These are phyloP conservation scores for Tribolium madens DNA, from an alignment of 1,140 invertebrate genomes.

Conservation along the genomic window DNA sequence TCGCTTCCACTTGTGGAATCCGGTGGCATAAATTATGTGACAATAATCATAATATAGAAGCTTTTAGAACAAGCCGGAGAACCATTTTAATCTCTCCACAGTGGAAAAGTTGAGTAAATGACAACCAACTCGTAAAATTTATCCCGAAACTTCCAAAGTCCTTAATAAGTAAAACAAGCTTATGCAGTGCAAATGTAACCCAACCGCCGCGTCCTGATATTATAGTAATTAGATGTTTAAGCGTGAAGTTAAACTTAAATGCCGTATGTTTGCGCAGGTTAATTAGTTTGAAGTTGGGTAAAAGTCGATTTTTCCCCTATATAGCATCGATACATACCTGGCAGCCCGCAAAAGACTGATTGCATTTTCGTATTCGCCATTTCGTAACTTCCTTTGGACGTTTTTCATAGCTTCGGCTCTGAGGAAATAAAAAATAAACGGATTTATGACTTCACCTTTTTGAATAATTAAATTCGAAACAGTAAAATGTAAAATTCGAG, in stretches of 20 bases:
- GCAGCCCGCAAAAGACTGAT: conserved; percentile 86
- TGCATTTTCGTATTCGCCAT: conserved; percentile 79
- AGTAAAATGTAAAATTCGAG: conserved; percentile 19
- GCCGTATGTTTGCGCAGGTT: conserved; percentile 39
- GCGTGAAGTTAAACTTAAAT: conserved; percentile 37
- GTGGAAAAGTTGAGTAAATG: conserved; percentile 37
- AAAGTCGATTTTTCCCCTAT: background rate
- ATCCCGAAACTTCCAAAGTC: conserved; percentile 30
- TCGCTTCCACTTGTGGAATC: conserved; percentile 11
- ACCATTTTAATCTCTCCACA: conserved; percentile 7
- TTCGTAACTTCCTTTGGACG: conserved; percentile 82
- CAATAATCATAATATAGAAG: conserved; percentile 35
- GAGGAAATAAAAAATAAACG: conserved; percentile 62
- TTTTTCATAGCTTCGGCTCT: conserved; percentile 88
- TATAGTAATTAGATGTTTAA: conserved; percentile 47
- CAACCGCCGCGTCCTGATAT: conserved; percentile 40
- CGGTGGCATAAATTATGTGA: conserved; percentile 18
- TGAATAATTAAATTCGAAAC: conserved; percentile 24
- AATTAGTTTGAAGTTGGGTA: conserved; percentile 41
- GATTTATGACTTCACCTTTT: background rate
- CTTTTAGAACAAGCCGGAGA: background rate
- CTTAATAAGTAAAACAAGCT: conserved; percentile 42
- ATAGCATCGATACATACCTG: conserved; percentile 71
- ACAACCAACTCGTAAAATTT: conserved; percentile 39
- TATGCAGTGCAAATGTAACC: conserved; percentile 40